Conservation (phyloP, 2,888 invertebrate species). For the Liodrosophila aerea region DNA sequence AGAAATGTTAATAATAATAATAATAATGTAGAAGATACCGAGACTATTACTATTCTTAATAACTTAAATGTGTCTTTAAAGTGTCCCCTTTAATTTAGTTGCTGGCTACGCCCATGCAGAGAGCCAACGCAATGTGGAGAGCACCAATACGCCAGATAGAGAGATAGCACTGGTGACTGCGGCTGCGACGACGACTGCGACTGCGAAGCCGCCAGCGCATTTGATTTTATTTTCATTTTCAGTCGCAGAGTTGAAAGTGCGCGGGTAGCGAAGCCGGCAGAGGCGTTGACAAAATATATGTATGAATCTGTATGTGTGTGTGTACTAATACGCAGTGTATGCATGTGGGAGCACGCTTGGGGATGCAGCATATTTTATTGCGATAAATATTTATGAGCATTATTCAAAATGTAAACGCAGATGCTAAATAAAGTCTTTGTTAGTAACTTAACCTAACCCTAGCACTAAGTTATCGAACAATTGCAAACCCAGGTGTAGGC, state of each 20-base stretch:
- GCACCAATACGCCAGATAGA: not conserved
- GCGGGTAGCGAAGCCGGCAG: conserved; percentile 45
- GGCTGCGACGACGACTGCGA: conserved; percentile 1
- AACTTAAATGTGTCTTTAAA: too few relatives aligned
- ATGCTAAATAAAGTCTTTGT: too few relatives aligned
- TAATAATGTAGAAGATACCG: too few relatives aligned
- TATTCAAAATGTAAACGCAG: too few relatives aligned
- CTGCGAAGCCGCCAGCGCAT: conserved; percentile 45
- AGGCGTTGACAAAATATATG: conserved; percentile 50
- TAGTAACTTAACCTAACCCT: too few relatives aligned
- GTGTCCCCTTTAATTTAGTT: too few relatives aligned
- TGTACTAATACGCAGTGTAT: too few relatives aligned
- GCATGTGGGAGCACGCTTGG: conserved; percentile 1
- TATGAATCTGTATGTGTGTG: not conserved
- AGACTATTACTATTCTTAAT: too few relatives aligned
- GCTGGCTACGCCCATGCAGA: too few relatives aligned
- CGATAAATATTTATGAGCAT: too few relatives aligned
- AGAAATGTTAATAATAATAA: too few relatives aligned
- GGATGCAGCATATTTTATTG: conserved; percentile 27
- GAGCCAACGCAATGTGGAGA: conserved; percentile 18
- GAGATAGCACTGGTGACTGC: conserved; percentile 3
- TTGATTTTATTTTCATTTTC: conserved; percentile 67
- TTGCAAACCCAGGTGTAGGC: conserved; percentile 41
- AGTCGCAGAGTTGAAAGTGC: conserved; percentile 54
- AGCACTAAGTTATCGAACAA: too few relatives aligned